Percentiles rank a stretch among this genome's conserved stretches.
Evolutionary conservation across 37 sponge, comb jelly and placozoan genomes (phyloP).

Genomic region (Bolinopsis microptera): DNA sequence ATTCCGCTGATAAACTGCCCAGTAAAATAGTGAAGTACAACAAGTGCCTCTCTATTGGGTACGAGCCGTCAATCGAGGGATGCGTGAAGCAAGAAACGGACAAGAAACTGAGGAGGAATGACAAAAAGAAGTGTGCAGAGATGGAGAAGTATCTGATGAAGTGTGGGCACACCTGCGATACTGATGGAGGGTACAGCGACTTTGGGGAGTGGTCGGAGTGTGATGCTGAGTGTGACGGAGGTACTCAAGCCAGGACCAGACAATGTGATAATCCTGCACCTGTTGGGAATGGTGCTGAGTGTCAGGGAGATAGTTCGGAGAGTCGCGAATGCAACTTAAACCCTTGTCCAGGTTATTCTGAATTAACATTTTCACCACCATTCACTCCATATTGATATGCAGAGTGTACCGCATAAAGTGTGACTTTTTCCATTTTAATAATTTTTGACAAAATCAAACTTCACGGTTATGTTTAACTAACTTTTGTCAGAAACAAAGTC

Average conservation of each 20-base stretch:
- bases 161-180: neutral
- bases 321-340: neutral
- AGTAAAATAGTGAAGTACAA: neutral
- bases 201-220: neutral
- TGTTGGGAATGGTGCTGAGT: neutral
- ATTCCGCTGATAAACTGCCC: neutral
- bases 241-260: neutral
- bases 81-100: neutral
- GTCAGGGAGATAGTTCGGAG: neutral
- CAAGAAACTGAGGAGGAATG: neutral
- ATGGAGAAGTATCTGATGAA: neutral
- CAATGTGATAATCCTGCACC: neutral
- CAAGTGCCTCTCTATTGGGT: neutral
- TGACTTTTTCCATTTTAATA: too few relatives aligned
- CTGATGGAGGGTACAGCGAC: neutral
- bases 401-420: too few relatives aligned
- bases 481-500: too few relatives aligned
- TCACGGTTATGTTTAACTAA: too few relatives aligned
- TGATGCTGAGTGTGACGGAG: neutral
- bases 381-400: too few relatives aligned
- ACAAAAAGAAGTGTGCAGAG: neutral
- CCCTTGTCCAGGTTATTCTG: neutral
- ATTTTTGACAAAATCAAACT: too few relatives aligned
- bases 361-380: too few relatives aligned
- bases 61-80: neutral